phyloP scores from a whole-genome alignment of 2,888 invertebrate genomes.

The Diaphora mendica region DNA sequence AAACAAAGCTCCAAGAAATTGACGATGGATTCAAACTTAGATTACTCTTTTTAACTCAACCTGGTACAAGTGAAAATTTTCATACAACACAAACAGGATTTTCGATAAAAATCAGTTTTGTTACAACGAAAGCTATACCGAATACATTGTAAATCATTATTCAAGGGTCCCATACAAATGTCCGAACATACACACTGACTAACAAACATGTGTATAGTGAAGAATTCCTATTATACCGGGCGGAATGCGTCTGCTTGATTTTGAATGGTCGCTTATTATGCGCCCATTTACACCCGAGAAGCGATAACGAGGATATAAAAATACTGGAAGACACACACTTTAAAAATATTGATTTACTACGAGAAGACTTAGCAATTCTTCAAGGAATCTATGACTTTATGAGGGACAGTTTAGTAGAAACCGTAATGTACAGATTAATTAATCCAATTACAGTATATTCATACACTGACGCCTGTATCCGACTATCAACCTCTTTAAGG shows the following conservation, averaged over 20 bases:
- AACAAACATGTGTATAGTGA: constrained; percentile 80
- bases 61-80: constrained; percentile 33
- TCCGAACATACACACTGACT: constrained; percentile 69
- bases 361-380: not conserved
- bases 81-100: constrained; percentile 37
- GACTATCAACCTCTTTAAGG: no score
- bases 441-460: not conserved
- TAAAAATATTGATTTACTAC: constrained; percentile 9
- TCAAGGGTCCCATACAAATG: constrained; percentile 81
- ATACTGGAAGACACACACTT: constrained; percentile 30
- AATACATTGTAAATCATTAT: constrained; percentile 83
- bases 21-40: not conserved
- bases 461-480: no score
- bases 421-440: not conserved
- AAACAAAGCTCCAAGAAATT: not conserved
- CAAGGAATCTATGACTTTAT: not conserved
- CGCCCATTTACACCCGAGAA: constrained; percentile 84
- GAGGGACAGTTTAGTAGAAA: not conserved
- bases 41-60: constrained; percentile 11
- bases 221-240: constrained; percentile 80
- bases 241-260: constrained; percentile 82
- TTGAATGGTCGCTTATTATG: constrained; percentile 86
- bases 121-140: constrained; percentile 53
- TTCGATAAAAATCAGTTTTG: constrained; percentile 49
- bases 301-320: constrained; percentile 39